A percentile compares a stretch with the other conserved stretches of the same genome.
These are phyloP conservation scores for Mactra quadrangularis DNA, from an alignment of 1,140 invertebrate species.

Conservation along the genomic window DNA sequence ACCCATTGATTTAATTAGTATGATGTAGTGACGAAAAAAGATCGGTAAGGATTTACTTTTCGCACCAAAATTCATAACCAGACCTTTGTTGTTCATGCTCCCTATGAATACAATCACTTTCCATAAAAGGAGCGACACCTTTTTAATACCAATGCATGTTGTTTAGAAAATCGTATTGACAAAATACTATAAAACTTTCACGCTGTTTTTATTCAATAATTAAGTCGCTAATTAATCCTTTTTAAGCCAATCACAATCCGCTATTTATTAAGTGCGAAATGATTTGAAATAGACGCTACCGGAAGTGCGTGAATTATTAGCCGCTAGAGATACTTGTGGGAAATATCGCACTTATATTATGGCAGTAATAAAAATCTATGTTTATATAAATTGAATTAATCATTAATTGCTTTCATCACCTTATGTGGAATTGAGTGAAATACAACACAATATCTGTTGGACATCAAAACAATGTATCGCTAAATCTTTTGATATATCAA, in stretches of 20 bases:
- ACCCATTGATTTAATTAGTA: no score
- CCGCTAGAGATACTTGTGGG: slow-evolving; percentile 40
- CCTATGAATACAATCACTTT: no score
- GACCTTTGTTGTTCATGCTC: no score
- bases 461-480: no score
- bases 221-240: slow-evolving; percentile 29
- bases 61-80: no score
- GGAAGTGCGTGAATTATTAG: slow-evolving; percentile 14
- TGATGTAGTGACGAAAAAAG: no score
- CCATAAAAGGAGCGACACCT: slow-evolving; percentile 29
- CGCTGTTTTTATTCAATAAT: slow-evolving; percentile 23
- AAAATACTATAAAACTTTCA: slow-evolving; percentile 8
- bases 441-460: no score
- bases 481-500: no score
- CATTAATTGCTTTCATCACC: slow-evolving; percentile 2
- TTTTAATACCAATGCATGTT: slow-evolving; percentile 5
- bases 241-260: slow-evolving; percentile 25
- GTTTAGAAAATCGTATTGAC: not conserved
- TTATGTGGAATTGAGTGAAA: not conserved
- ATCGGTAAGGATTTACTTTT: no score
- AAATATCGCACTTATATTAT: slow-evolving; percentile 38
- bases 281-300: slow-evolving; percentile 27
- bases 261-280: slow-evolving; percentile 36
- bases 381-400: slow-evolving; percentile 19
- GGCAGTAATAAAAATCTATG: not conserved